phyloP scores from a whole-genome alignment of 2,113 vertebrate genomes.

The Lasiurus borealis region DNA sequence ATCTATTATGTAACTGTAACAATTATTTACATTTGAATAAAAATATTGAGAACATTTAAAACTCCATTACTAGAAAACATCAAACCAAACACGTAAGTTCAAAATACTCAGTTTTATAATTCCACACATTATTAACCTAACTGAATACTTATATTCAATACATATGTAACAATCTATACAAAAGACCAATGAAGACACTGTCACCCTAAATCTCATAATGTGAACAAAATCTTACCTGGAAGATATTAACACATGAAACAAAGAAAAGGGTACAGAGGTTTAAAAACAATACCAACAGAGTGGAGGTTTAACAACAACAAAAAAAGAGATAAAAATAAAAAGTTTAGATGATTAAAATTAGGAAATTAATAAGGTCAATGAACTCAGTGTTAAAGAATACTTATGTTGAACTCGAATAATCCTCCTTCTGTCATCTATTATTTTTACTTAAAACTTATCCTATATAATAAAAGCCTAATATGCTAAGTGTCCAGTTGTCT shows the following conservation, averaged over 20 bases:
- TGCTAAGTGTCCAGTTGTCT: too few species aligned
- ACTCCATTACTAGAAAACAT: constrained; percentile 1
- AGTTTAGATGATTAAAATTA: constrained; percentile 16
- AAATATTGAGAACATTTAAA: constrained; percentile 11
- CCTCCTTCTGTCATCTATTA: not conserved
- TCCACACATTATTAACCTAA: constrained; percentile 21
- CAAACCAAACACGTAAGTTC: not conserved
- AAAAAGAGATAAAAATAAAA: not conserved
- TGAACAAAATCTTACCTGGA: not conserved
- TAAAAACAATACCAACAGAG: not conserved
- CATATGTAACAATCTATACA: constrained; percentile 2
- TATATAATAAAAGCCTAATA: too few species aligned
- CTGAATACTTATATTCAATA: constrained; percentile 12
- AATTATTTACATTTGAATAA: constrained; percentile 20
- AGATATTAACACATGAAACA: constrained; percentile 19
- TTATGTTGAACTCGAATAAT: not conserved
- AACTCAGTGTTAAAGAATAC: not conserved
- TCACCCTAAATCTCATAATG: not conserved
- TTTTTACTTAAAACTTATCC: not conserved
- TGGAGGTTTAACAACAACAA: not conserved
- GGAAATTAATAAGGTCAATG: not conserved
- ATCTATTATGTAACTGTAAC: constrained; percentile 2
- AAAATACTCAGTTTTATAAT: constrained; percentile 18
- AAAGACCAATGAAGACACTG: not conserved
- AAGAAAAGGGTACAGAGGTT: not conserved